Evolutionary conservation across 1,140 invertebrate genomes (phyloP).

Genomic region (Pseudoatta argentina): DNA sequence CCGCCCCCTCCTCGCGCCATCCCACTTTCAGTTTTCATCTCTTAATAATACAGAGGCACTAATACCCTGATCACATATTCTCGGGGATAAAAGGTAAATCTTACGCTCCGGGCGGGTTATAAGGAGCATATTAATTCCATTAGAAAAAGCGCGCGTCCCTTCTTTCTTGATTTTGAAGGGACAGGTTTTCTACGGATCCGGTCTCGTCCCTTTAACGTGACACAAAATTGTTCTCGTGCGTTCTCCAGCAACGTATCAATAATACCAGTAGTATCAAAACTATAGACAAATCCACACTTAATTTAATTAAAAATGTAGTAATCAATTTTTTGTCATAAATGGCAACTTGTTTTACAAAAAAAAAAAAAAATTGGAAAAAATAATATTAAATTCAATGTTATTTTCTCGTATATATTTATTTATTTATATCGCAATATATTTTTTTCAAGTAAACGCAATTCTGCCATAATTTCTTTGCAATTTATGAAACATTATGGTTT

Average conservation of each 20-base stretch:
- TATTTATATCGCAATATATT: conserved; percentile 1
- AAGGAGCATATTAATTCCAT: conserved; percentile 81
- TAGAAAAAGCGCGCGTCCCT: conserved; percentile 73
- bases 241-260: conserved; percentile 4
- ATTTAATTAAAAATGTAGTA: background rate
- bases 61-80: conserved; percentile 87
- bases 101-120: conserved; percentile 81
- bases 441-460: background rate
- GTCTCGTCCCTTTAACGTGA: conserved; percentile 17
- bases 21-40: conserved; percentile 82
- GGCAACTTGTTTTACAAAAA: background rate
- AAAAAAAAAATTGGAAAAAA: background rate
- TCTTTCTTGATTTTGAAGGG: conserved; percentile 41
- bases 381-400: background rate
- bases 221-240: conserved; percentile 58
- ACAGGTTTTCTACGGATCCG: conserved; percentile 36
- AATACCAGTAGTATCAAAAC: background rate
- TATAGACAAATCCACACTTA: background rate
- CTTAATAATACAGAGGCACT: conserved; percentile 85
- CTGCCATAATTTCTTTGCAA: conserved; percentile 4
- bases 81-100: conserved; percentile 84
- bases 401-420: background rate
- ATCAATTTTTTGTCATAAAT: background rate
- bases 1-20: background rate
- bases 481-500: background rate